phyloP scores from a whole-genome alignment of 2,888 invertebrate species.

The Orthosia cruda region DNA sequence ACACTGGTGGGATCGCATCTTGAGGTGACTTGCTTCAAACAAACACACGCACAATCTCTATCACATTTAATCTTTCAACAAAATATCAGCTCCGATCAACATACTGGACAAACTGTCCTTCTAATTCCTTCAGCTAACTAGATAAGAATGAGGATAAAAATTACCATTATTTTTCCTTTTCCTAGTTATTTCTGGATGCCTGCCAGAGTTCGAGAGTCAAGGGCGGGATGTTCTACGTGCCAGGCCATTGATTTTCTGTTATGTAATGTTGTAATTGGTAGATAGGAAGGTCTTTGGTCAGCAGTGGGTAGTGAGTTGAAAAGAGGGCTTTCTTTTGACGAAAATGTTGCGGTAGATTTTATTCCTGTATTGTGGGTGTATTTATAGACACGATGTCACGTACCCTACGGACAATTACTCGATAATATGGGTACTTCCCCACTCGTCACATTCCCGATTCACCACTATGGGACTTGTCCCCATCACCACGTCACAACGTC shows the following conservation, averaged over 20 bases:
- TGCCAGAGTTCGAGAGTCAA: conserved; percentile 47
- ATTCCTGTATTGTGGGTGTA: too few relatives aligned
- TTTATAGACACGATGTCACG: too few relatives aligned
- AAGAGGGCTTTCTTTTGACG: not conserved
- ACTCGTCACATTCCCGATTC: too few relatives aligned
- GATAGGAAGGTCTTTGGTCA: conserved; percentile 10
- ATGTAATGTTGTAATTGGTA: conserved; percentile 16
- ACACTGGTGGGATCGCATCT: too few relatives aligned
- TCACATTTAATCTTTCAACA: too few relatives aligned
- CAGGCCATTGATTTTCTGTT: conserved; percentile 42
- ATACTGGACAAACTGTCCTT: not conserved
- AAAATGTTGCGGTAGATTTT: not conserved
- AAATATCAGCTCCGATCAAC: not conserved
- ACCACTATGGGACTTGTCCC: too few relatives aligned
- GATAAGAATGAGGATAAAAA: conserved; percentile 33
- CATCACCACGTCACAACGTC: too few relatives aligned
- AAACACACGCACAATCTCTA: not conserved
- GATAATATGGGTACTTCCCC: too few relatives aligned
- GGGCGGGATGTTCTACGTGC: conserved; percentile 2
- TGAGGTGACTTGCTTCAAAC: not conserved
- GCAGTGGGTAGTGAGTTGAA: not conserved
- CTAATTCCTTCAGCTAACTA: conserved; percentile 13
- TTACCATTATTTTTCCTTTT: conserved; percentile 39
- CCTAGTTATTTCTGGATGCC: conserved; percentile 28
- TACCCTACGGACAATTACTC: too few relatives aligned